Evolutionary conservation across 2,797 vertebrate species (phyloP), one percentile per base, ranked within the genome.

Genomic region (Dermochelys coriacea): DNA sequence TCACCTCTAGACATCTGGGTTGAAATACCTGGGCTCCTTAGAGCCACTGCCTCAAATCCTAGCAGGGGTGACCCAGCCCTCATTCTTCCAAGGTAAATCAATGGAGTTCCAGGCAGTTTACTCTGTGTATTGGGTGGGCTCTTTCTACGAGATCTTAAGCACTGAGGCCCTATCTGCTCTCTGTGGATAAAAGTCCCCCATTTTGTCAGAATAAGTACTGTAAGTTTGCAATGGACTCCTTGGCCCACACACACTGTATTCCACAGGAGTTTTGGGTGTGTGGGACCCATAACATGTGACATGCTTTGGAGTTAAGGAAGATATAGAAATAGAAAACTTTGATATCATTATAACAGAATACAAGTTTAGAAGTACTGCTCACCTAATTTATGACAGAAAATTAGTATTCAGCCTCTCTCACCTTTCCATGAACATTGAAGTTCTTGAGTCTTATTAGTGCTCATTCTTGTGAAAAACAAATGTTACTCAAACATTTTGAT

Each of bases 1-100:
- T 80, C 93, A 94, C 85, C 89, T 83, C 57, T 74, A 84, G 88
- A 71, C 78, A 96, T 91, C 93, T 55, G 82, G 92, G 87, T 87
- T 93, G 85, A 74, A 90, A 97, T 95, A 96, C 95, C 95, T 96
- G 97, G 90, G n/a, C 23, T 84, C 64, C 27, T 27, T 52, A 1
- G 2, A 93, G 82, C 90, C 27, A 86, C 80, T 11, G 49, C 31
- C 31, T 50, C 34, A 55, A 49, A 77, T 50, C 18, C 11, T 29
- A 25, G 57, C 71, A 25, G 8, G 25, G 8, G 2, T 59, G 94
- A 92, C n/a, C 14, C 50, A 82, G 75, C 37, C 4, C 87, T 83
- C 1, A 0, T 52, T 84, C 41, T 11, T 83, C 21, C 21, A 12
- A 0, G 2, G 79, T 49, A 61, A 85, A 89, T 0, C 8, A 37